Conservation (phyloP, 2,797 vertebrate genomes). For the Decapterus maruadsi region DNA sequence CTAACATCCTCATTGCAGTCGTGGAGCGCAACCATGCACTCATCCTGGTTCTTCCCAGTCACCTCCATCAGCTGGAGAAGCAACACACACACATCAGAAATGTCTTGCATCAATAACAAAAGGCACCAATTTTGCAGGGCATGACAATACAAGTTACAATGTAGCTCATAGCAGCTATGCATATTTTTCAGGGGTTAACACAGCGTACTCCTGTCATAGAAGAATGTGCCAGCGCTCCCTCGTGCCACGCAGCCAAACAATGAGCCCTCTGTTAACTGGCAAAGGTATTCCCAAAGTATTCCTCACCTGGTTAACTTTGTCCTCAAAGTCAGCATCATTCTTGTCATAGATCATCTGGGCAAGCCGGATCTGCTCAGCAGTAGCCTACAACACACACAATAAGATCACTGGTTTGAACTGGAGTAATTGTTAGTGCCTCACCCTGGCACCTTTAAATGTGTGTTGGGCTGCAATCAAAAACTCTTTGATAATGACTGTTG, state of each 20-base stretch:
- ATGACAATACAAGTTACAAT: neutral
- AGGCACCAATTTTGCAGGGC: neutral
- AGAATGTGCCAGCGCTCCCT: neutral
- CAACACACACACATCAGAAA: neutral
- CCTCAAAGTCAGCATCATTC: conserved; percentile 96
- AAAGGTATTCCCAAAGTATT: neutral
- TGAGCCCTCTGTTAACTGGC: neutral
- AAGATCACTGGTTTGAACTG: neutral
- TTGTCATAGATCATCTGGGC: conserved; percentile 99
- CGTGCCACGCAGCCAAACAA: neutral
- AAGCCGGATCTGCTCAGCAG: conserved; percentile 97
- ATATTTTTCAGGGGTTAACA: neutral
- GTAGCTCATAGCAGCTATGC: neutral
- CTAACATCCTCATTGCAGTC: conserved; percentile 98
- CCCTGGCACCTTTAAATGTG: neutral
- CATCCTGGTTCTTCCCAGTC: conserved; percentile 97
- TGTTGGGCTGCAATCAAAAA: conserved; percentile 9
- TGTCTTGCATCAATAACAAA: neutral
- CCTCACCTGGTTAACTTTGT: conserved; percentile 96
- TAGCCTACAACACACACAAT: conserved; percentile 86
- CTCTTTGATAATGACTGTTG: neutral
- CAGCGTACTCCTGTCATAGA: neutral
- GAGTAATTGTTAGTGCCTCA: neutral
- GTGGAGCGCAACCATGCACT: conserved; percentile 96
- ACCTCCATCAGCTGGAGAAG: conserved; percentile 94